Evolutionary conservation across 2,113 vertebrate species (phyloP).

Genomic region (Anarhynchus alexandrinus): DNA sequence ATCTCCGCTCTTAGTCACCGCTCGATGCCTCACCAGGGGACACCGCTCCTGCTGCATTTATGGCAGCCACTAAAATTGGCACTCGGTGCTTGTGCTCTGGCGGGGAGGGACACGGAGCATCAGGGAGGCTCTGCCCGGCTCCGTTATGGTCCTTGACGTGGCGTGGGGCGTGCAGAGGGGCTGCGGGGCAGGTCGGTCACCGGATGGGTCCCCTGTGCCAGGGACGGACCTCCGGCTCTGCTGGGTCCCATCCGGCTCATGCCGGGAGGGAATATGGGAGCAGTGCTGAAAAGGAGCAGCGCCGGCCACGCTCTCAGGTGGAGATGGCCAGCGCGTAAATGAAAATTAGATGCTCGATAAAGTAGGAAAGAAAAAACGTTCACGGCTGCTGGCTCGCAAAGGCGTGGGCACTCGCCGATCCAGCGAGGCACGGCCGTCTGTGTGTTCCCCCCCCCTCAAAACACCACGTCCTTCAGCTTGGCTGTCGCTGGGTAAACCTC

Average conservation of each 20-base stretch:
- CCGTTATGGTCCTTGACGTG: rapidly evolving
- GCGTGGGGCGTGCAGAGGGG: not conserved
- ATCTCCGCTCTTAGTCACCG: constrained; percentile 64
- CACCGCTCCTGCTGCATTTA: constrained; percentile 58
- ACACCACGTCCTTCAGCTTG: not conserved
- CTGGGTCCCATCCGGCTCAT: not conserved
- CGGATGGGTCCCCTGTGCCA: not conserved
- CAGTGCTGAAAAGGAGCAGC: not conserved
- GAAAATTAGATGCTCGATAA: constrained; percentile 23
- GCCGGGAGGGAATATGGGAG: not conserved
- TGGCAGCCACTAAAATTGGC: constrained; percentile 42
- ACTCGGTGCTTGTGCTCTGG: not conserved
- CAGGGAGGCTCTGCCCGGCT: not conserved
- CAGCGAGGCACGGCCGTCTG: not conserved
- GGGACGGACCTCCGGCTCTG: rapidly evolving
- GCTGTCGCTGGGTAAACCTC: not conserved
- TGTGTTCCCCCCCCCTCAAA: not conserved
- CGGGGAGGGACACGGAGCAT: not conserved
- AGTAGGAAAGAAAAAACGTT: constrained; percentile 25
- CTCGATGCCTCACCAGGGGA: constrained; percentile 65
- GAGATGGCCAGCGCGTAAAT: not conserved
- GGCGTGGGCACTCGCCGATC: not conserved
- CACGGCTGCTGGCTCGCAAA: not conserved
- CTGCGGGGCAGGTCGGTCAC: not conserved
- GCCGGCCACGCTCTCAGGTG: not conserved